Conservation (phyloP, 2,113 vertebrate genomes). For the Odocoileus hemionus region DNA sequence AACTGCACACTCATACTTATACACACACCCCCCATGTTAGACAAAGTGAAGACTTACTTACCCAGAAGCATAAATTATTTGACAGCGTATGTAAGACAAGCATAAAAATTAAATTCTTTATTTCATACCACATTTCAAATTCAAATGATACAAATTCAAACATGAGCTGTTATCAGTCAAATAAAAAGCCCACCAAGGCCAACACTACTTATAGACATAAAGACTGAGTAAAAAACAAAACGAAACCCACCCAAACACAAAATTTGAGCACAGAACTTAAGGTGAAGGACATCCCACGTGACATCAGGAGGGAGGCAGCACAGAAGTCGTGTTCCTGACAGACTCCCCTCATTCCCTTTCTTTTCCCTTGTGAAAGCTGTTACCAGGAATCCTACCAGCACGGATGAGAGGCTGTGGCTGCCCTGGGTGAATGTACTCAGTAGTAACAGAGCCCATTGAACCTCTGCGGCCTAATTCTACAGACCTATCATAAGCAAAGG, state of each 20-base stretch:
- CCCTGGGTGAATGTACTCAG: neutral
- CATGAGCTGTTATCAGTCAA: neutral
- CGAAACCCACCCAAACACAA: neutral
- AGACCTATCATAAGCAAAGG: neutral
- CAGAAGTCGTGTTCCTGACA: neutral
- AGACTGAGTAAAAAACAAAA: neutral
- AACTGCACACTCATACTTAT: neutral
- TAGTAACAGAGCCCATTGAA: neutral
- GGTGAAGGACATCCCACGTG: accelerated
- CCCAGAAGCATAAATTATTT: neutral
- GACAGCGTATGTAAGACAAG: neutral
- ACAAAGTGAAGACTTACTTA: neutral
- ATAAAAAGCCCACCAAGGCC: neutral
- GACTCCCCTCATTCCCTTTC: neutral
- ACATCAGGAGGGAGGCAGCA: neutral
- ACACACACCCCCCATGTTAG: neutral
- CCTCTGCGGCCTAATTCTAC: neutral
- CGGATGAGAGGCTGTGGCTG: accelerated
- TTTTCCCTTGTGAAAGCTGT: neutral
- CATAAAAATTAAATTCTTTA: conserved; percentile 30
- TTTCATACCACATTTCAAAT: neutral
- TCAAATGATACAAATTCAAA: neutral
- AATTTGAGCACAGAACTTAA: neutral
- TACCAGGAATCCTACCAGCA: neutral
- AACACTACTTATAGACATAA: neutral